Base-by-base conservation (phyloP, 2,113 vertebrate genomes). In the Oncorhynchus keta region DNA sequence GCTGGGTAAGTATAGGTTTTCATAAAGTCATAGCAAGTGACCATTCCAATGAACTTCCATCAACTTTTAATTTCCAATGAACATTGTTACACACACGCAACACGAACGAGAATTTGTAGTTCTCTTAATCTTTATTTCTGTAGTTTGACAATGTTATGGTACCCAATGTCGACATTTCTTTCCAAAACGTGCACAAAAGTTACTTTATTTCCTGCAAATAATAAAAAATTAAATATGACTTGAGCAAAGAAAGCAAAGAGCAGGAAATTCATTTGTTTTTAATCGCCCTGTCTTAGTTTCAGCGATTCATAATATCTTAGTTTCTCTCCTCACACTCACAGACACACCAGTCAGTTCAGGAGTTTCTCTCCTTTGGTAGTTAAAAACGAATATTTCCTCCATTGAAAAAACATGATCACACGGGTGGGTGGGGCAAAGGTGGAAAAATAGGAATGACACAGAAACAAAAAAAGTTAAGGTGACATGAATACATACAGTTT, bases 161-260 rank as follows among this genome's bases (percentile, higher is more conserved):
- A 94, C 91, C 90, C 91, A 93, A 55, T 90, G 86, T 93, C 92
- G 93, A 93, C 92, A 93, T 91, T 93, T 89, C 78, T 87, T 77
- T 93, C 90, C 92, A 90, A 92, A 93, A 93, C 89, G 91, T 94
- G 93, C 92, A 94, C 90, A 93, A 92, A 92, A 85, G 84, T 85
- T 79, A 70, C 84, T 80, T 83, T 87, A 84, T 89, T 87, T 90
- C 90, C 88, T 91, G 92, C 87, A 92, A 92, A 92, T 90, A 90
- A 92, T 90, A 89, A 92, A 91, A 88, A 90, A 86, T 90, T 88
- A 87, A 87, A 89, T 90, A 88, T 86, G 87, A 91, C 85, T 89
- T 77, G 82, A 92, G 91, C 90, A 92, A 92, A 93, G 89, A 88
- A 93, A 92, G 92, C 87, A 93, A 92, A 92, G 89, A 93, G 89